Base-by-base conservation (phyloP, 2,888 invertebrate species). In the Volucella inflata region DNA sequence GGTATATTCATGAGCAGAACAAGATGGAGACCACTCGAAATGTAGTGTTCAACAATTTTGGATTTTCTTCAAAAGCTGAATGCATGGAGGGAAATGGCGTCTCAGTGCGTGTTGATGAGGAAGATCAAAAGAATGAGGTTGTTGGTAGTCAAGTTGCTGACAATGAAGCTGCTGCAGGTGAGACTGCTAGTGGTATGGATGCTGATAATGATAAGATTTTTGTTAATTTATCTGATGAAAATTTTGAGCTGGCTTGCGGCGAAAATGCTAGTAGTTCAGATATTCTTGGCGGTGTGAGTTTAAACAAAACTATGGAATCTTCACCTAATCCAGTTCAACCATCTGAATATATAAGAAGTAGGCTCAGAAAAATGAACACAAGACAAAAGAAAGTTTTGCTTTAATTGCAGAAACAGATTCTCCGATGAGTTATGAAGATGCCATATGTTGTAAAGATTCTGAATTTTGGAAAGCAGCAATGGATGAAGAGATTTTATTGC, bases 371-470 rank as follows among this genome's bases (percentile, higher is more conserved):
- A 21, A 21, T 2, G 21, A 21, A 21, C 21, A 21, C 2, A 21
- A 21, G n/a, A n/a, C n/a, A n/a, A n/a, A n/a, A n/a, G 51, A 51
- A 16, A 51, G 51, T 17, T 51, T 9, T 17, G 51, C 51, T 51
- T 51, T 51, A 8, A 12, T 17, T 51, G 51, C 51, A 51, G 51
- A 51, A 51, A 17, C 51, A 21, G 21, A 51, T 51, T 44, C 44
- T 60, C 60, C 44, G 42, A 44, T 21, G 21, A 21, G 60, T 60
- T 46, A 60, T 60, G 60, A 60, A 21, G 46, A 60, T 60, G 60
- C 60, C n/a, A 60, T 60, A 21, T 60, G n/a, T n/a, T 60, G 60
- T 60, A 17, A 60, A n/a, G 60, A 60, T 60, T 60, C 46, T 46
- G 9, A 60, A 46, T n/a, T n/a, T n/a, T n/a, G n/a, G n/a, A n/a